A percentile compares a stretch with the other conserved stretches of the same genome.
Conservation (phyloP, 2,113 vertebrate species). For the Buteo buteo region DNA sequence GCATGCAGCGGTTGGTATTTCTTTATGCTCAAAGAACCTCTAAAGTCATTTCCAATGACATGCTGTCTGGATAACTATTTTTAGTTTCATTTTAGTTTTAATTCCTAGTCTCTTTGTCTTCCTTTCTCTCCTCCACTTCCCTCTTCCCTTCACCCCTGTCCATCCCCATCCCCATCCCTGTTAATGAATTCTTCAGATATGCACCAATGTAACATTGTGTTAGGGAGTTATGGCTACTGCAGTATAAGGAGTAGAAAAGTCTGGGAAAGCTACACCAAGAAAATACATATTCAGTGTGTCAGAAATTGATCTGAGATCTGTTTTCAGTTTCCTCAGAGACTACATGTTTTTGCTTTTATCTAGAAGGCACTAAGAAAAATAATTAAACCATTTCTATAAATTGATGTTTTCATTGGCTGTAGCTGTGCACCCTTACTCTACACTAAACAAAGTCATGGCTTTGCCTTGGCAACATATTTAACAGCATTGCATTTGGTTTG, state of each 20-base stretch:
- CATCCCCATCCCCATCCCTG: neutral
- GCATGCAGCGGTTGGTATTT: neutral
- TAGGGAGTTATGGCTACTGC: neutral
- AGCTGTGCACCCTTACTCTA: neutral
- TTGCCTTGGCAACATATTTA: neutral
- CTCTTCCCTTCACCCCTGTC: neutral
- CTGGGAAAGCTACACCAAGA: neutral
- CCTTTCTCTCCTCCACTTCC: neutral
- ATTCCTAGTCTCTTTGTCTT: neutral
- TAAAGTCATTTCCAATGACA: neutral
- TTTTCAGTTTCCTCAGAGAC: neutral
- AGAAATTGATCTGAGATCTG: neutral
- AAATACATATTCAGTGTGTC: neutral
- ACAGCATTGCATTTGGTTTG: neutral
- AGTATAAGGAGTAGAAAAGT: neutral
- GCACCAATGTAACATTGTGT: neutral
- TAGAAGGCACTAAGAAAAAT: neutral
- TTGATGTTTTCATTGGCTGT: neutral
- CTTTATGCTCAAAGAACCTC: neutral
- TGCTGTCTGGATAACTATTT: neutral
- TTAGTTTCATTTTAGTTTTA: neutral
- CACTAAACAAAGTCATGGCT: neutral
- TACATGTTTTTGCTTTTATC: neutral
- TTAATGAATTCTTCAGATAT: neutral
- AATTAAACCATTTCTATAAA: neutral